Evolutionary conservation across 2,113 vertebrate genomes (phyloP).

Genomic region (Toxotes jaculatrix): DNA sequence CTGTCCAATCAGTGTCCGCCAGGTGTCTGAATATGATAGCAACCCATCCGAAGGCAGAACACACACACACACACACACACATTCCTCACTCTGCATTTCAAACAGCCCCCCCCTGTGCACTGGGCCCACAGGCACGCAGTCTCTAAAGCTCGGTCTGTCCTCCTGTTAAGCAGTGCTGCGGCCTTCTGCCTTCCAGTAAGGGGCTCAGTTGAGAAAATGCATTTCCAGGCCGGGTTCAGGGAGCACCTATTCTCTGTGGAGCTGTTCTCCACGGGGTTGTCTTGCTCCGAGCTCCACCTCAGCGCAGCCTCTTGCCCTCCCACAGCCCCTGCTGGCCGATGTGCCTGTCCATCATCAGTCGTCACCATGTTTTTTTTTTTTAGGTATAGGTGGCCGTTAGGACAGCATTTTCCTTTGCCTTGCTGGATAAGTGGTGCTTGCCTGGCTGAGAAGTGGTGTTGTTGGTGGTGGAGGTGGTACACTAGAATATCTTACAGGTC

Average conservation of each 20-base stretch:
- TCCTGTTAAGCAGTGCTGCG: slow-evolving; percentile 51
- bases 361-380: slow-evolving; percentile 26
- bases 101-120: slow-evolving; percentile 63
- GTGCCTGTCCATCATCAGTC: slow-evolving; percentile 48
- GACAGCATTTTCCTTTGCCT: slow-evolving; percentile 45
- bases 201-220: slow-evolving; percentile 49
- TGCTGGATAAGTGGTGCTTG: slow-evolving; percentile 47
- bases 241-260: slow-evolving; percentile 54
- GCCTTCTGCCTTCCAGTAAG: slow-evolving; percentile 54
- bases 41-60: slow-evolving; percentile 73
- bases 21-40: slow-evolving; percentile 84
- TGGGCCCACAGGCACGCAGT: slow-evolving; percentile 54
- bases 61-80: slow-evolving; percentile 35
- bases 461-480: slow-evolving; percentile 48
- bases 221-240: slow-evolving; percentile 49
- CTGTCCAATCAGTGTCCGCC: slow-evolving; percentile 79
- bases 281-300: slow-evolving; percentile 45
- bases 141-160: slow-evolving; percentile 50
- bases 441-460: slow-evolving; percentile 47
- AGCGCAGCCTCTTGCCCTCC: slow-evolving; percentile 3
- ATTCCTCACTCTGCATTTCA: slow-evolving; percentile 76
- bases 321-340: slow-evolving; percentile 23
- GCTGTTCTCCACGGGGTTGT: slow-evolving; percentile 32
- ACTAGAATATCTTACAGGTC: slow-evolving; percentile 77
- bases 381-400: slow-evolving; percentile 45